Evolutionary conservation across 2,113 vertebrate species (phyloP).

Genomic region (Pholis gunnellus): DNA sequence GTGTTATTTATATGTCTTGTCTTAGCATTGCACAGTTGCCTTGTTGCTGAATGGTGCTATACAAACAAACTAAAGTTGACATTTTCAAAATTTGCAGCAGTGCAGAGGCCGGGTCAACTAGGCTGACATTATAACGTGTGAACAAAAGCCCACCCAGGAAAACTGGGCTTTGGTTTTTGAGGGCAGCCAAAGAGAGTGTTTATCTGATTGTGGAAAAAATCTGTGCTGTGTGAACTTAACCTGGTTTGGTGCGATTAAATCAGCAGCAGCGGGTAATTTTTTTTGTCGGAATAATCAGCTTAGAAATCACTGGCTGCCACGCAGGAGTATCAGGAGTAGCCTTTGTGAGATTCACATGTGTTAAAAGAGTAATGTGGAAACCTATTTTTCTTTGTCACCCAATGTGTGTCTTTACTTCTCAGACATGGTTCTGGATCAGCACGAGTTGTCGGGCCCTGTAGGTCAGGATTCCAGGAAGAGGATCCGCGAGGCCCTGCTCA

Average conservation of each 20-base stretch:
- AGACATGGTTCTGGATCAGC: slow-evolving; percentile 99
- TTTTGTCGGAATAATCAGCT: slow-evolving; percentile 55
- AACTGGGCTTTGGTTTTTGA: slow-evolving; percentile 35
- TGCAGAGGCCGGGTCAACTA: background rate
- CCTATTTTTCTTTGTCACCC: background rate
- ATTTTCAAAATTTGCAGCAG: background rate
- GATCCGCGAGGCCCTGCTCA: slow-evolving; percentile 94
- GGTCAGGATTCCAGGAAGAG: slow-evolving; percentile 92
- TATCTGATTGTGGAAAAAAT: slow-evolving; percentile 21
- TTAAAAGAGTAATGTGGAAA: background rate
- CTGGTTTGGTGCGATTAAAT: slow-evolving; percentile 53
- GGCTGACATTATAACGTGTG: background rate
- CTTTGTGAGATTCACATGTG: slow-evolving; percentile 16
- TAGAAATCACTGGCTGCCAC: slow-evolving; percentile 18
- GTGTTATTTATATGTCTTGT: background rate
- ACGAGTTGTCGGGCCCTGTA: slow-evolving; percentile 90
- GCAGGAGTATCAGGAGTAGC: background rate
- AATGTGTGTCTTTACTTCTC: slow-evolving; percentile 13
- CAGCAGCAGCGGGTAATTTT: slow-evolving; percentile 24
- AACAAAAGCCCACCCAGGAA: background rate
- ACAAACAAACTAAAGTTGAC: background rate
- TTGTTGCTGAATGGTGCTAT: background rate
- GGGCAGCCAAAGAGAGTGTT: slow-evolving; percentile 17
- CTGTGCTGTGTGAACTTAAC: slow-evolving; percentile 43
- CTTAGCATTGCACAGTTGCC: background rate